These are phyloP conservation scores for Ceratosolen fusciceps DNA, from an alignment of 1,140 invertebrate species.

Conservation along the genomic window DNA sequence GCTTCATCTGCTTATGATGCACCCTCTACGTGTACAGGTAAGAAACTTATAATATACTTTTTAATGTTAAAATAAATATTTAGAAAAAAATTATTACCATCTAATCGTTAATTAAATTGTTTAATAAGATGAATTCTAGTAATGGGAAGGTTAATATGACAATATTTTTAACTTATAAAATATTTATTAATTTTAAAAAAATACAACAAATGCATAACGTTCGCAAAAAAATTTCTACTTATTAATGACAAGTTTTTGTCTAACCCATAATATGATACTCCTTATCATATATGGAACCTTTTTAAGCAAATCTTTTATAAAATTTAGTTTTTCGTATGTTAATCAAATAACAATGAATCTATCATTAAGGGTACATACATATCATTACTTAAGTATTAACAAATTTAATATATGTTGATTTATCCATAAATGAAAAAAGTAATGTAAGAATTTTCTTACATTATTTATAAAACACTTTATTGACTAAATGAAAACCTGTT, in stretches of 20 bases:
- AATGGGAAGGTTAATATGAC: no score
- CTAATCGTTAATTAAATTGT: no score
- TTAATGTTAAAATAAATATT: no score
- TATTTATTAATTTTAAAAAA: no score
- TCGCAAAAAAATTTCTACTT: no score
- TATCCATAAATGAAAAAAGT: background rate
- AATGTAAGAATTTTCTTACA: background rate
- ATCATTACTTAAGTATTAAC: background rate
- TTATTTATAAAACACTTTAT: background rate
- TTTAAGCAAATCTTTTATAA: background rate
- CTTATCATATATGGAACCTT: no score
- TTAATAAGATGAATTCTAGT: no score
- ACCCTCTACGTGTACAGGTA: conserved; percentile 93
- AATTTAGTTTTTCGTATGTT: background rate
- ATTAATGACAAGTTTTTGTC: no score
- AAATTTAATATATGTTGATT: background rate
- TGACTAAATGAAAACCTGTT: conserved; percentile 1
- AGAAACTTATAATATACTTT: conserved; percentile 53
- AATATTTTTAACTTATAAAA: no score
- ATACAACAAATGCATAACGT: no score
- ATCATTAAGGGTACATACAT: background rate
- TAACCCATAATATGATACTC: no score
- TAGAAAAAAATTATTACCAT: no score
- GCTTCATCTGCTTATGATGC: conserved; percentile 85
- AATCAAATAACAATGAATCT: background rate